Conservation (phyloP, 1,140 invertebrate species). For the Nephila pilipes region DNA sequence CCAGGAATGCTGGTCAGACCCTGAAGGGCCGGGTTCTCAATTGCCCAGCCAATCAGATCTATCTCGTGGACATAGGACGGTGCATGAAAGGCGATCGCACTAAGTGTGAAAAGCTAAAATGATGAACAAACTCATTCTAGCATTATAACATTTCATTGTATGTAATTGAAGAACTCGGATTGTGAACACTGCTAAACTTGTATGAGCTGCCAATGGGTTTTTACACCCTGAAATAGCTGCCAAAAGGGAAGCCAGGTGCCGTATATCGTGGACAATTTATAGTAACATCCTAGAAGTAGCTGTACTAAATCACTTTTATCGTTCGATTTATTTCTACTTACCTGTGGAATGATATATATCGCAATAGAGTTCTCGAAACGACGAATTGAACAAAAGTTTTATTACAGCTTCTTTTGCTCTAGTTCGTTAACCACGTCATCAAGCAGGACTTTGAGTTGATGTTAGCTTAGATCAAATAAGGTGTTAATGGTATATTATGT, state of each 20-base stretch:
- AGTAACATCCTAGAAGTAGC: not conserved
- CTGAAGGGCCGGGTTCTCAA: slow-evolving; percentile 78
- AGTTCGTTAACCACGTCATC: not conserved
- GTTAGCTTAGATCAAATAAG: not conserved
- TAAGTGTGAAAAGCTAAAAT: slow-evolving; percentile 69
- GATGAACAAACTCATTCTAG: not conserved
- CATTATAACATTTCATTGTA: not conserved
- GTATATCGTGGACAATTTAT: not conserved
- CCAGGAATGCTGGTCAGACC: slow-evolving; percentile 43
- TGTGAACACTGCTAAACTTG: not conserved
- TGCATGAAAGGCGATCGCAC: slow-evolving; percentile 76
- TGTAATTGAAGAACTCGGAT: slow-evolving; percentile 15
- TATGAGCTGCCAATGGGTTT: slow-evolving; percentile 20
- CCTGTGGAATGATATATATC: not conserved
- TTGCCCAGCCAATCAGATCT: slow-evolving; percentile 79
- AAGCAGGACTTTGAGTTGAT: not conserved
- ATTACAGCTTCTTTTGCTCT: not conserved
- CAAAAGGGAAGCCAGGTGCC: not conserved
- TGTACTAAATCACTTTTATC: not conserved
- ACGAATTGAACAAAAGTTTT: not conserved
- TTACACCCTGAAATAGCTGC: not conserved
- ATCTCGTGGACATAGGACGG: slow-evolving; percentile 75
- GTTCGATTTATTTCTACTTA: not conserved
- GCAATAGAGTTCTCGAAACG: not conserved
- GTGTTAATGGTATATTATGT: too few relatives aligned